Percentiles rank a stretch among this genome's conserved stretches.
Conservation (phyloP, 2,797 vertebrate species). For the Microcaecilia unicolor region DNA sequence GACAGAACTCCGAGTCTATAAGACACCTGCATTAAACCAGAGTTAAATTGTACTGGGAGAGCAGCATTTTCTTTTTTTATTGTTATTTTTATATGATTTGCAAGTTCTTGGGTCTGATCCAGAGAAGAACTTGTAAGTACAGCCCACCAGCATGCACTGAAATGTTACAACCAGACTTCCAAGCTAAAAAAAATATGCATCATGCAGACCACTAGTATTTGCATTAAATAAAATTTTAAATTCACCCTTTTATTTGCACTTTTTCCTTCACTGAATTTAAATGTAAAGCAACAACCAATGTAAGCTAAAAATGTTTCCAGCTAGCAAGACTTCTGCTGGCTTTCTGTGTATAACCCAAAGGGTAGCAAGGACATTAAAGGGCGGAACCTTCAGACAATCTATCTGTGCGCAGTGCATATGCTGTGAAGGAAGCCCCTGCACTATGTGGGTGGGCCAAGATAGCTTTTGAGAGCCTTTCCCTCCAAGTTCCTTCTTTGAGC, state of each 20-base stretch:
- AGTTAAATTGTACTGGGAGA: conserved; percentile 33
- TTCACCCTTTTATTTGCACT: conserved; percentile 26
- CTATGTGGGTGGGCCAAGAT: too few relatives aligned
- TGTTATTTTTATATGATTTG: conserved; percentile 44
- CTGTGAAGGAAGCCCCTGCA: too few relatives aligned
- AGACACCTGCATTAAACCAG: conserved; percentile 45
- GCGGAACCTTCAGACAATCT: too few relatives aligned
- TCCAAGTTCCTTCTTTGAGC: too few relatives aligned
- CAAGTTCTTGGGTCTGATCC: conserved; percentile 53
- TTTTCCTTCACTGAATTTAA: conserved; percentile 2
- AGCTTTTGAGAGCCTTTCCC: too few relatives aligned
- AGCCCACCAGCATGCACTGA: conserved; percentile 49
- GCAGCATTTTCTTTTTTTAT: conserved; percentile 32
- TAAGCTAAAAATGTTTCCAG: too few relatives aligned
- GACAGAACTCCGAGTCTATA: conserved; percentile 43
- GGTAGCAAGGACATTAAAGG: too few relatives aligned
- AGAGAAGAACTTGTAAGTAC: conserved; percentile 45
- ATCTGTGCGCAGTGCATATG: too few relatives aligned
- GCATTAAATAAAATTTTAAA: conserved; percentile 31
- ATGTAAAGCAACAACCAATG: too few relatives aligned
- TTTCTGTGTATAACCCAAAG: too few relatives aligned
- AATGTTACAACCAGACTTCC: conserved; percentile 47
- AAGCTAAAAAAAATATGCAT: conserved; percentile 26
- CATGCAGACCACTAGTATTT: conserved; percentile 49
- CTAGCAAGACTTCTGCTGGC: too few relatives aligned